phyloP scores from a whole-genome alignment of 2,113 vertebrate genomes.

The Megaceryle torquata region DNA sequence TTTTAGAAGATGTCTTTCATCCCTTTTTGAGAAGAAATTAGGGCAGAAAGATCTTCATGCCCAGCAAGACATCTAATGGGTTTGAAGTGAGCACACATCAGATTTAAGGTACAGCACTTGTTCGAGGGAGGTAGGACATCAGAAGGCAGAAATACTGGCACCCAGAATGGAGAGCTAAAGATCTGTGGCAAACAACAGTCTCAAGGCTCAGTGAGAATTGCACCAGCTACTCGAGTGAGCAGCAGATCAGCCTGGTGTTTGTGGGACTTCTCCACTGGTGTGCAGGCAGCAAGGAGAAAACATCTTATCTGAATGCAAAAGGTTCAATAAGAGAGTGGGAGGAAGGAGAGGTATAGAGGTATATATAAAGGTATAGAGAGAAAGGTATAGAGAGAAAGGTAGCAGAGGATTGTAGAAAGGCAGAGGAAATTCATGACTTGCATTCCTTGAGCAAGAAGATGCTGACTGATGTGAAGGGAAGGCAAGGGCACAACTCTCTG shows the following conservation, averaged over 20 bases:
- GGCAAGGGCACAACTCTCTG: neutral
- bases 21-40: neutral
- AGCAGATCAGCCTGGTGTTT: neutral
- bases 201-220: neutral
- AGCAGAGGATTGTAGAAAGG: neutral
- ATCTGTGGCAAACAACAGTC: neutral
- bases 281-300: neutral
- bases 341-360: neutral
- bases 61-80: neutral
- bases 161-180: neutral
- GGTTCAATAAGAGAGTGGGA: neutral
- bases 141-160: neutral
- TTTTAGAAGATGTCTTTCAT: neutral
- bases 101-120: neutral
- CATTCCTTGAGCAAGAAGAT: neutral
- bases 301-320: neutral
- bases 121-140: neutral
- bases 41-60: neutral
- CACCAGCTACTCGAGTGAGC: neutral
- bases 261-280: neutral
- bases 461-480: neutral
- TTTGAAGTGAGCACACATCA: neutral
- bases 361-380: too few species aligned
- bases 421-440: neutral
- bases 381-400: neutral